Evolutionary conservation across 1,140 invertebrate genomes (phyloP).

Genomic region (Adelges cooleyi): DNA sequence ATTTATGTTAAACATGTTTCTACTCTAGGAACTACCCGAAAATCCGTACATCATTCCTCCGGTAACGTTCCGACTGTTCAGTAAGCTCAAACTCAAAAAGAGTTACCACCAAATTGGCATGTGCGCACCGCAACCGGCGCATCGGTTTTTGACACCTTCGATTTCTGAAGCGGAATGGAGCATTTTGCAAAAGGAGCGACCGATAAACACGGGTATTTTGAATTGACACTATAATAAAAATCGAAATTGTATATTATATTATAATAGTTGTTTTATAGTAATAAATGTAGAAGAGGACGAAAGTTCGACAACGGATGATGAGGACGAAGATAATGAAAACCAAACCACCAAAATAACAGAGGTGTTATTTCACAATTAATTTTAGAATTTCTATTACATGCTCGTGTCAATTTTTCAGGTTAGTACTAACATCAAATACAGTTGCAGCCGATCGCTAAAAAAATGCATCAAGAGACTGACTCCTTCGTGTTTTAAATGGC

Average conservation of each 20-base stretch:
- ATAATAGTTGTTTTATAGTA: conserved; percentile 3
- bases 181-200: not conserved
- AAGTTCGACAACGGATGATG: not conserved
- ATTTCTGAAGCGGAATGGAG: not conserved
- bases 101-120: not conserved
- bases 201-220: not conserved
- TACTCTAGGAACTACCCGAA: conserved; percentile 2
- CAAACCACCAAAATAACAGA: too few species aligned
- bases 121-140: not conserved
- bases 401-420: not conserved
- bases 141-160: not conserved
- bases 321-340: not conserved
- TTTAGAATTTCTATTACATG: not conserved
- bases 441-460: not conserved
- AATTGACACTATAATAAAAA: not conserved
- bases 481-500: not conserved
- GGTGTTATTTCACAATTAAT: not conserved
- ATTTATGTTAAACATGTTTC: too few species aligned
- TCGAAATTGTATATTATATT: not conserved
- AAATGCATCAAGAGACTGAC: not conserved
- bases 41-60: not conserved
- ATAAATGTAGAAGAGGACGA: not conserved
- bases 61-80: conserved; percentile 2
- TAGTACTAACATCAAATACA: not conserved
- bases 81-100: not conserved